Evolutionary conservation across 2,113 vertebrate genomes (phyloP).

Genomic region (Serinus canaria): DNA sequence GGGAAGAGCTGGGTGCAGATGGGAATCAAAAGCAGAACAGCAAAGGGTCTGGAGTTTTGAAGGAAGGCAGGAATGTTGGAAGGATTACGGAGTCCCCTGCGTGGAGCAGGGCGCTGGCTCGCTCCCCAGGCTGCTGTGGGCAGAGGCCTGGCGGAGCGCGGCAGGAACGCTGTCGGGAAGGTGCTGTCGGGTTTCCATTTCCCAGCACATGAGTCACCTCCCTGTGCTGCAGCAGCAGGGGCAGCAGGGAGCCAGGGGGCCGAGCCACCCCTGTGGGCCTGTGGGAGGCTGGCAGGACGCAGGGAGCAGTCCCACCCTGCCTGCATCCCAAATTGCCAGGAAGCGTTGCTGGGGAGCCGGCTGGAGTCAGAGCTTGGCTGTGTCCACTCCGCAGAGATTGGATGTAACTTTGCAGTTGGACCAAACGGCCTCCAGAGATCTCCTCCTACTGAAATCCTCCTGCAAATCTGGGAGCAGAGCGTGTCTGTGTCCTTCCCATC

Average conservation of each 20-base stretch:
- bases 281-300: constrained; percentile 38
- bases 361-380: not conserved
- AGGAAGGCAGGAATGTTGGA: constrained; percentile 44
- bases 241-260: constrained; percentile 66
- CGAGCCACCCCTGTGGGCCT: not conserved
- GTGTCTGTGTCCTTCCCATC: constrained; percentile 12
- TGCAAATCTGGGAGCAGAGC: constrained; percentile 8
- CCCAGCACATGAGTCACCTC: constrained; percentile 78
- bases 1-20: constrained; percentile 45
- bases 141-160: constrained; percentile 59
- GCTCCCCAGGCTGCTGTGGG: constrained; percentile 68
- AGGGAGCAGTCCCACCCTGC: constrained; percentile 53
- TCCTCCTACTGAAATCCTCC: constrained; percentile 45
- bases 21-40: not conserved
- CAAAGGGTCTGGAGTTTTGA: constrained; percentile 12
- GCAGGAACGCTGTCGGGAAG: constrained; percentile 71
- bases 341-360: not conserved
- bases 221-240: constrained; percentile 61
- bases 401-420: not conserved
- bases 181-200: constrained; percentile 67
- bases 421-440: not conserved
- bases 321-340: constrained; percentile 38
- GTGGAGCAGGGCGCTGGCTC: constrained; percentile 46
- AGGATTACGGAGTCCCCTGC: constrained; percentile 47
- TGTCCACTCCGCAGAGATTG: not conserved